Conservation (phyloP, 2,888 invertebrate genomes). For the Galeopsomyia nigrocyanea region DNA sequence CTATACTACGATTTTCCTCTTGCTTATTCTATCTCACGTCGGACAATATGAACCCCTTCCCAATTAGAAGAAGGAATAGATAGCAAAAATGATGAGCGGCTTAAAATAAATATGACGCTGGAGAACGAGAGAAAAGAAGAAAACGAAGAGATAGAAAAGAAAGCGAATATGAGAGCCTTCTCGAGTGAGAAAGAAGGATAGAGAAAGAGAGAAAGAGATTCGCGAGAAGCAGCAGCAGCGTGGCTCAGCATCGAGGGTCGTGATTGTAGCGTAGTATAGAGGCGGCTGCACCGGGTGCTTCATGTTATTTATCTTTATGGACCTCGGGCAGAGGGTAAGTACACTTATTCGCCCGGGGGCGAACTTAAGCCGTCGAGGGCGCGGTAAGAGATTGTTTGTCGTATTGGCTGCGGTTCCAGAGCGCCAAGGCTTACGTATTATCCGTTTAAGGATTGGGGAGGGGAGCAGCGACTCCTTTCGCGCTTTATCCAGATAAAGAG, state of each 20-base stretch:
- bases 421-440: conserved; percentile 57
- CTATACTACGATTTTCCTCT: no score
- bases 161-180: conserved; percentile 14
- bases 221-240: conserved; percentile 12
- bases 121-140: not conserved
- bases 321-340: conserved; percentile 69
- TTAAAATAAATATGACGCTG: not conserved
- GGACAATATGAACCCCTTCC: no score
- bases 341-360: conserved; percentile 62
- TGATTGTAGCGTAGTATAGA: conserved; percentile 48
- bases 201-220: conserved; percentile 2
- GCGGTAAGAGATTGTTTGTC: conserved; percentile 67
- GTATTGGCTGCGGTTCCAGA: conserved; percentile 63
- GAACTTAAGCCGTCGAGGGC: conserved; percentile 62
- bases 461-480: not conserved
- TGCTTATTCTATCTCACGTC: no score
- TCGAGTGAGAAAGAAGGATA: conserved; percentile 16
- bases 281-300: conserved; percentile 51
- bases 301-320: conserved; percentile 69
- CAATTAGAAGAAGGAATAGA: not conserved
- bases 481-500: not conserved
- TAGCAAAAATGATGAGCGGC: not conserved
- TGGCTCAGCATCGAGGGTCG: conserved; percentile 37
- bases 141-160: not conserved
- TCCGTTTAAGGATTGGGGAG: conserved; percentile 55